These are phyloP conservation scores for Calameuta idolon DNA, from an alignment of 2,888 invertebrate species.

Conservation along the genomic window DNA sequence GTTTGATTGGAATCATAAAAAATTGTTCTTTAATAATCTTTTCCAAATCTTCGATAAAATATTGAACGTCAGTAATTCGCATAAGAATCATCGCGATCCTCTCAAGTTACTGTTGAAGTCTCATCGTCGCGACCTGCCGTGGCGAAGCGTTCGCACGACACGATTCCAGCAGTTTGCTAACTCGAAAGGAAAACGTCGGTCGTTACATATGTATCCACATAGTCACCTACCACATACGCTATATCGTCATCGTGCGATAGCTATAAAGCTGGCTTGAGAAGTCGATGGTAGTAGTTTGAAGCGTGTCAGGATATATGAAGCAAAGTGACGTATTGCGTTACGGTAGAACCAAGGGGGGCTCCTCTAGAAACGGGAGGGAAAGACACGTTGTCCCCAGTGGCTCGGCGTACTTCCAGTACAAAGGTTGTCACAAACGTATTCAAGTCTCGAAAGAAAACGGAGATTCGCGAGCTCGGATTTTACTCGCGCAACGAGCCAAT, in stretches of 20 bases:
- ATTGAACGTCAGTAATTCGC: neutral
- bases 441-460: neutral
- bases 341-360: neutral
- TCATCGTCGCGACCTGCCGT: neutral
- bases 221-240: neutral
- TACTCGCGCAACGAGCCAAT: neutral
- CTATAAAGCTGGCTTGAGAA: neutral
- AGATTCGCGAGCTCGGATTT: neutral
- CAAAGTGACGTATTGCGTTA: constrained; percentile 6
- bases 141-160: neutral
- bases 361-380: neutral
- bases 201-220: neutral
- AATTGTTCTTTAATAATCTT: no score
- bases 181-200: neutral
- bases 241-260: neutral
- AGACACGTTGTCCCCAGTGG: constrained; percentile 15
- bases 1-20: no score
- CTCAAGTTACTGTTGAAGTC: neutral
- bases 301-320: constrained; percentile 2
- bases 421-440: constrained; percentile 9
- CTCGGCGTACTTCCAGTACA: constrained; percentile 15
- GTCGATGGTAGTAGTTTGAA: neutral
- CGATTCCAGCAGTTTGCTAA: neutral
- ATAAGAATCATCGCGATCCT: neutral
- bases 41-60: neutral